Evolutionary conservation across 2,797 vertebrate genomes (phyloP).

Genomic region (Neostethus bicornis): DNA sequence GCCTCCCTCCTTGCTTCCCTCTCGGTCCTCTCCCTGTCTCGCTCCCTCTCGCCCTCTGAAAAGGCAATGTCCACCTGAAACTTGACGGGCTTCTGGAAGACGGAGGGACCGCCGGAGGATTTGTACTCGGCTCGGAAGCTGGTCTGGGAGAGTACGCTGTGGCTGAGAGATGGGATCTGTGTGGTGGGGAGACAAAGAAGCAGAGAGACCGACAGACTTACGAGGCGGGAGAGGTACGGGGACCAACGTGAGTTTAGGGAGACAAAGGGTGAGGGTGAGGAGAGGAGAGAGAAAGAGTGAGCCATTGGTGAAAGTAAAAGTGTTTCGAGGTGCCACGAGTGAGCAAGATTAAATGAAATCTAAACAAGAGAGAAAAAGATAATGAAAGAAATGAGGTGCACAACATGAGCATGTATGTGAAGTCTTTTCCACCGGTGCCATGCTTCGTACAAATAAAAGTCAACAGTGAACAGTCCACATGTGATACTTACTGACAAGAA

Average conservation of each 20-base stretch:
- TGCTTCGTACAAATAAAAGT: constrained; percentile 40
- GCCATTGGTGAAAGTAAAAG: constrained; percentile 69
- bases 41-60: constrained; percentile 85
- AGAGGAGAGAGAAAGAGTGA: constrained; percentile 73
- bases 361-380: constrained; percentile 47
- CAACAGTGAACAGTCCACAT: constrained; percentile 25
- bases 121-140: constrained; percentile 93
- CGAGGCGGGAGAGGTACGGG: constrained; percentile 74
- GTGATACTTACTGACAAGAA: constrained; percentile 88
- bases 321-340: constrained; percentile 57
- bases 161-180: constrained; percentile 91
- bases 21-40: constrained; percentile 74
- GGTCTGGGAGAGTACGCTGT: constrained; percentile 92
- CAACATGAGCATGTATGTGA: constrained; percentile 44
- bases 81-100: constrained; percentile 93
- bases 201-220: constrained; percentile 80
- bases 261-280: constrained; percentile 76
- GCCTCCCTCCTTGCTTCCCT: constrained; percentile 83
- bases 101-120: constrained; percentile 88
- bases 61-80: constrained; percentile 93
- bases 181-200: constrained; percentile 73
- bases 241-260: constrained; percentile 71
- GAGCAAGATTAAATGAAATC: constrained; percentile 57
- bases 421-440: constrained; percentile 42
- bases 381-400: constrained; percentile 60